Evolutionary conservation across 2,888 invertebrate species (phyloP), one percentile per base, ranked within the genome.

Genomic region (Punctoribates punctum): DNA sequence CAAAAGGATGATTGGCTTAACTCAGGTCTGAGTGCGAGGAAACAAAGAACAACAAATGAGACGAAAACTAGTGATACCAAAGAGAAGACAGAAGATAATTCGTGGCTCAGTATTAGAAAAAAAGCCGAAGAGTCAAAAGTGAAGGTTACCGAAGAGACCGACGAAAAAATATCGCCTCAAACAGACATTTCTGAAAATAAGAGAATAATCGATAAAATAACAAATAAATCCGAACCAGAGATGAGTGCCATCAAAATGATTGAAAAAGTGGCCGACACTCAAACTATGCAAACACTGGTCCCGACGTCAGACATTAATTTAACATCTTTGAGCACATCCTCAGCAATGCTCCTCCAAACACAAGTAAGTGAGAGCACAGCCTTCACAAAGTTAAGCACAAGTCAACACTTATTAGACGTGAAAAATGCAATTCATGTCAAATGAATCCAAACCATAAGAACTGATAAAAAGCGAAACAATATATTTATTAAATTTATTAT

Each of bases 241-340:
- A 17, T 65, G 65, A 27, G 13, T 8, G 5, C 65, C 27, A 60
- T 60, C 23, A 60, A 60, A 27, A 3, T 5, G 8, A 60, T 20
- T 27, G 60, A 60, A 60, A 60, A 60, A 60, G 4, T 23, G 60
- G 15, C 23, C 4, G 23, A 60, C 27, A 17, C 29, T 65, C 17
- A 1, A 29, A 29, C 27, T 29, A 34, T 34, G 27, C 29, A 65
- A 65, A 60, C 60, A 60, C 15, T 11, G 13, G 48, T 17, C 13
- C 48, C 13, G 48, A 48, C 48, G n/a, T 48, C n/a, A n/a, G 48
- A 48, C n/a, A 15, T 15, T 3, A 48, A 48, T 15, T 3, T 3
- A 48, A 48, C 48, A 48, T 15, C 6, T 80, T 98, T 98, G 0
- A 93, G 93, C 76, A 91, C 57, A 23, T 57, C 65, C 6, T 34